phyloP scores from a whole-genome alignment of 2,888 invertebrate genomes.

The Hirudinaria manillensis region DNA sequence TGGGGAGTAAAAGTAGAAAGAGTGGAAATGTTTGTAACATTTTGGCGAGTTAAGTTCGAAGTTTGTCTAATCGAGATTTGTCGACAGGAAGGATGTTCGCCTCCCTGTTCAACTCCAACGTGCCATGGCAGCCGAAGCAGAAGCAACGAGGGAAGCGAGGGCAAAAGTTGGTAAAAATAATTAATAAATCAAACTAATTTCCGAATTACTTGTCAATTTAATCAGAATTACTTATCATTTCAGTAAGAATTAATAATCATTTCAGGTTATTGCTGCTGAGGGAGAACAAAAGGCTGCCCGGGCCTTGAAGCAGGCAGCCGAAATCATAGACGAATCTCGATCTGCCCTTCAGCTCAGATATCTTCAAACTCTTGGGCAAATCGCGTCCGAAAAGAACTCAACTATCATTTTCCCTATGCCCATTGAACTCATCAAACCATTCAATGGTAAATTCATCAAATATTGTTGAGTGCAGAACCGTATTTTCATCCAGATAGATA shows the following conservation, averaged over 20 bases:
- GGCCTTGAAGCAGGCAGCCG: constrained; percentile 85
- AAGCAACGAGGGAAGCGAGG: constrained; percentile 42
- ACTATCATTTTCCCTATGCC: constrained; percentile 83
- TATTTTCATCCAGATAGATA: no score
- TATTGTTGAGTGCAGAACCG: no score
- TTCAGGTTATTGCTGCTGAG: constrained; percentile 82
- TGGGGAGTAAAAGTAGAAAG: constrained; percentile 42
- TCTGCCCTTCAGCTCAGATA: constrained; percentile 83
- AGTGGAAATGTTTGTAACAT: constrained; percentile 41
- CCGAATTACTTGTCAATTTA: background rate
- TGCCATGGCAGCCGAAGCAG: constrained; percentile 44
- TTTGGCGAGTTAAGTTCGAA: no score
- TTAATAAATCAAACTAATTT: background rate
- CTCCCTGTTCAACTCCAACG: constrained; percentile 42
- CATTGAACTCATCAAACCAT: constrained; percentile 58
- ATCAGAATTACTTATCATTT: no score
- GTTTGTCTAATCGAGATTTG: no score
- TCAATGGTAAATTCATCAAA: constrained; percentile 2
- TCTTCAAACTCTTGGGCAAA: constrained; percentile 27
- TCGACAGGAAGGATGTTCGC: constrained; percentile 41
- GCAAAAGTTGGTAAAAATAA: constrained; percentile 38
- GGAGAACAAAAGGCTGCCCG: constrained; percentile 90
- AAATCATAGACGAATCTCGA: constrained; percentile 85
- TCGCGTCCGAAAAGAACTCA: constrained; percentile 27
- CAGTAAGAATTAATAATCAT: background rate